Conservation (phyloP, 1,140 invertebrate species). For the Lepidostoma basale region DNA sequence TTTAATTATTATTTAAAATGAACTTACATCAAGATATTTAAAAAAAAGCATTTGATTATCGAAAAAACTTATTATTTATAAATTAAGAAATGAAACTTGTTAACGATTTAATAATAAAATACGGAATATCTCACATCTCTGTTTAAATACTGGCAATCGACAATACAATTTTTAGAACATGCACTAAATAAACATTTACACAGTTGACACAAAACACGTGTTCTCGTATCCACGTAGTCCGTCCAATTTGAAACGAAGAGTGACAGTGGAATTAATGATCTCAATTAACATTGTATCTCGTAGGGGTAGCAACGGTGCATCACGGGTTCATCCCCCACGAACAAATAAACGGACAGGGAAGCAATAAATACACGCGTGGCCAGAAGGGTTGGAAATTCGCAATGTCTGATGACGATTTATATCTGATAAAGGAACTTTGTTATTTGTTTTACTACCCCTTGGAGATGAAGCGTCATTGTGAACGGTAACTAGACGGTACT, state of each 20-base stretch:
- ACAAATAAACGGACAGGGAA: slow-evolving; percentile 22
- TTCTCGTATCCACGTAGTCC: too few relatives aligned
- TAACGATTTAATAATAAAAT: too few relatives aligned
- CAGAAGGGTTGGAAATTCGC: slow-evolving; percentile 37
- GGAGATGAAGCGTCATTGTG: slow-evolving; percentile 13
- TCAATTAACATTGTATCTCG: slow-evolving; percentile 37
- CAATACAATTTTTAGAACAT: too few relatives aligned
- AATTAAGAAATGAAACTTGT: too few relatives aligned
- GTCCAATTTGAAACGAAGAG: background rate
- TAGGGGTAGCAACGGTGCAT: slow-evolving; percentile 11
- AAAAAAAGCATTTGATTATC: too few relatives aligned
- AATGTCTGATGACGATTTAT: slow-evolving; percentile 43
- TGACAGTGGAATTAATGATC: slow-evolving; percentile 39
- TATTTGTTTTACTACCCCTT: slow-evolving; percentile 41
- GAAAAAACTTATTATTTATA: too few relatives aligned
- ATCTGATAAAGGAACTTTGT: slow-evolving; percentile 36
- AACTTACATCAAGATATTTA: too few relatives aligned
- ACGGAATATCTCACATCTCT: too few relatives aligned
- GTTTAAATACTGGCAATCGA: too few relatives aligned
- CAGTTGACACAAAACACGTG: background rate
- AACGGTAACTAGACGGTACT: too few relatives aligned
- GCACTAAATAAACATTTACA: background rate
- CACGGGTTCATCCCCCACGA: slow-evolving; percentile 23
- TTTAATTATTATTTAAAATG: too few relatives aligned
- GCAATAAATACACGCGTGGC: slow-evolving; percentile 37